A percentile compares a stretch with the other conserved stretches of the same genome.
phyloP scores from a whole-genome alignment of 1,140 invertebrate species.

The Drosophila murphyi region DNA sequence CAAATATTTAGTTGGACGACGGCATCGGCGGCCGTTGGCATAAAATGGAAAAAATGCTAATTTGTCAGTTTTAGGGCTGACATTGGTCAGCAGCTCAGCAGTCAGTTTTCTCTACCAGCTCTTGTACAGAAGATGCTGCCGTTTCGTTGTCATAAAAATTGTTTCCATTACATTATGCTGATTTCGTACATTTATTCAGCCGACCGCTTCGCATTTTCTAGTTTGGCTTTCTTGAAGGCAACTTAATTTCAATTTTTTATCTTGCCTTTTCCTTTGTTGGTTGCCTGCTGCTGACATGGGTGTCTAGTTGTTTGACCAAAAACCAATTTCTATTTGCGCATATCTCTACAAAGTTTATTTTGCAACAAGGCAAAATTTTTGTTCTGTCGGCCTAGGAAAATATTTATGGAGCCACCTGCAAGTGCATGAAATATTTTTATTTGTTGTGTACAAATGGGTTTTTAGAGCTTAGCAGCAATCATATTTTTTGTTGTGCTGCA shows the following conservation, averaged over 20 bases:
- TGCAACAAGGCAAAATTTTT: conserved; percentile 51
- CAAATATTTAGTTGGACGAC: conserved; percentile 74
- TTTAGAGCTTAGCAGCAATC: conserved; percentile 49
- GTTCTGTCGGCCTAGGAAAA: conserved; percentile 24
- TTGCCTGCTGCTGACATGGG: conserved; percentile 43
- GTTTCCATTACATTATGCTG: conserved; percentile 83
- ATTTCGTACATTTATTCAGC: conserved; percentile 80
- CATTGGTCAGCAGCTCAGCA: conserved; percentile 56
- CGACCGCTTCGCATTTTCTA: conserved; percentile 58
- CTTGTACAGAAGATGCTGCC: conserved; percentile 12
- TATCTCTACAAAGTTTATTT: conserved; percentile 66
- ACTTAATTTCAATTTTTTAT: conserved; percentile 75
- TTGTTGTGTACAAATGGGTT: conserved; percentile 42
- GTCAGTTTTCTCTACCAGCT: conserved; percentile 6
- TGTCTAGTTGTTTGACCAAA: conserved; percentile 66
- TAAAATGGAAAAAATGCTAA: conserved; percentile 82
- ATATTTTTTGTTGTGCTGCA: conserved; percentile 28
- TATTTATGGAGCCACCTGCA: conserved; percentile 21
- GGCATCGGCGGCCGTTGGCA: conserved; percentile 42
- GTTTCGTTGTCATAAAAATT: conserved; percentile 75
- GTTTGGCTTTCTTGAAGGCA: conserved; percentile 65
- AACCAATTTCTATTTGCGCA: conserved; percentile 74
- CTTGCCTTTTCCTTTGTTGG: conserved; percentile 24
- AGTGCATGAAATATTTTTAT: conserved; percentile 21
- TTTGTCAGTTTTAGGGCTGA: conserved; percentile 82